Evolutionary conservation across 2,113 vertebrate species (phyloP).

Genomic region (Anarhynchus alexandrinus): DNA sequence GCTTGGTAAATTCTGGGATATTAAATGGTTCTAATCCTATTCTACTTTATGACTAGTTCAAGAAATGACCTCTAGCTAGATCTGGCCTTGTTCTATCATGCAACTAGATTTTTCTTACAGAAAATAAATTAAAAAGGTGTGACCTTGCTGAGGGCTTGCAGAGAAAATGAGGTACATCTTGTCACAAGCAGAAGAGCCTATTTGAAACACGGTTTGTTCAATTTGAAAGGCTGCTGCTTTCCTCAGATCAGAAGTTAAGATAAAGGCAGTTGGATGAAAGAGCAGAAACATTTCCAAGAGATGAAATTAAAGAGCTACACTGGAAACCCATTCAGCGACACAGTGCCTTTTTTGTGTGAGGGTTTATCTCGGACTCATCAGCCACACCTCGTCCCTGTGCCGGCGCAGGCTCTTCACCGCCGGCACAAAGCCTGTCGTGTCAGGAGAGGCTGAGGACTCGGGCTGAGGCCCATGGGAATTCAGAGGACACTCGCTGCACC

Average conservation of each 20-base stretch:
- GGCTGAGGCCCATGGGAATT: not conserved
- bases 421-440: constrained; percentile 73
- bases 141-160: constrained; percentile 94
- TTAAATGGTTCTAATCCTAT: constrained; percentile 75
- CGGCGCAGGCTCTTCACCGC: constrained; percentile 51
- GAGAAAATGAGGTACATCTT: constrained; percentile 96
- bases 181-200: constrained; percentile 88
- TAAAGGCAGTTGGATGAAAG: constrained; percentile 82
- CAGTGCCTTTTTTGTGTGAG: constrained; percentile 73
- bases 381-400: constrained; percentile 77
- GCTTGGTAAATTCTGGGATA: constrained; percentile 70
- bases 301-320: constrained; percentile 90
- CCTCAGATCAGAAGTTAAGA: constrained; percentile 81
- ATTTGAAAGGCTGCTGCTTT: constrained; percentile 87
- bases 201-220: constrained; percentile 89
- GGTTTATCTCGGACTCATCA: constrained; percentile 80
- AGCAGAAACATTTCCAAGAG: constrained; percentile 79
- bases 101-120: constrained; percentile 83
- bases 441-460: constrained; percentile 25
- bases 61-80: constrained; percentile 92
- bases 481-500: constrained; percentile 12
- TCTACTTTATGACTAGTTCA: constrained; percentile 82
- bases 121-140: constrained; percentile 95
- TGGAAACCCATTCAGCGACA: constrained; percentile 81
- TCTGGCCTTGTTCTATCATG: constrained; percentile 84